Conservation (phyloP, 2,797 vertebrate genomes). For the Aselliscus stoliczkanus region DNA sequence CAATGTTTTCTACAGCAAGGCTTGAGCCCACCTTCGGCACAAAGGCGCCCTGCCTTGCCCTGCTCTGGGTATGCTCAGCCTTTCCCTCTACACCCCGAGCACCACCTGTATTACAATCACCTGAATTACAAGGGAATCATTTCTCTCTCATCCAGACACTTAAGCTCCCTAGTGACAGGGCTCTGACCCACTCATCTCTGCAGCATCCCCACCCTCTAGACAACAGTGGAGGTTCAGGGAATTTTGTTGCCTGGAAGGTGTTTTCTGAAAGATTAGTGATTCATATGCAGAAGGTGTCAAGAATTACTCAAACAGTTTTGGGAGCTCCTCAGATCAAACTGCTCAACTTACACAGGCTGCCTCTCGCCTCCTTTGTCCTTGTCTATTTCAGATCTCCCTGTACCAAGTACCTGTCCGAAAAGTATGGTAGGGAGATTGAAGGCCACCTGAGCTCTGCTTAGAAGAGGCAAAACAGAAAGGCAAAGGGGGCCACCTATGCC, state of each 20-base stretch:
- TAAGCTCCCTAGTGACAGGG: background rate
- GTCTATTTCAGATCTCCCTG: background rate
- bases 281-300: background rate
- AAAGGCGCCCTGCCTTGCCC: background rate
- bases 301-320: background rate
- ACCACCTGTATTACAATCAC: background rate
- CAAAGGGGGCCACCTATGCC: background rate
- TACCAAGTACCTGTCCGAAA: background rate
- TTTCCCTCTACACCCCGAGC: background rate
- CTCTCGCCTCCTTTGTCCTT: background rate
- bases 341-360: background rate
- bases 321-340: background rate
- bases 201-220: background rate
- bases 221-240: background rate
- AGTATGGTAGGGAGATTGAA: background rate
- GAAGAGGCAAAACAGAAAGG: background rate
- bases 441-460: background rate
- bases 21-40: background rate
- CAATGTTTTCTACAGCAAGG: background rate
- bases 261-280: background rate
- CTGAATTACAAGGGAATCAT: background rate
- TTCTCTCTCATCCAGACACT: background rate
- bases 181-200: background rate
- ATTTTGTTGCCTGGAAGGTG: background rate
- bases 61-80: background rate